A percentile compares a stretch with the other conserved stretches of the same genome.
These are phyloP conservation scores for Tolypeutes matacus DNA, from an alignment of 2,797 vertebrate genomes.

Conservation along the genomic window DNA sequence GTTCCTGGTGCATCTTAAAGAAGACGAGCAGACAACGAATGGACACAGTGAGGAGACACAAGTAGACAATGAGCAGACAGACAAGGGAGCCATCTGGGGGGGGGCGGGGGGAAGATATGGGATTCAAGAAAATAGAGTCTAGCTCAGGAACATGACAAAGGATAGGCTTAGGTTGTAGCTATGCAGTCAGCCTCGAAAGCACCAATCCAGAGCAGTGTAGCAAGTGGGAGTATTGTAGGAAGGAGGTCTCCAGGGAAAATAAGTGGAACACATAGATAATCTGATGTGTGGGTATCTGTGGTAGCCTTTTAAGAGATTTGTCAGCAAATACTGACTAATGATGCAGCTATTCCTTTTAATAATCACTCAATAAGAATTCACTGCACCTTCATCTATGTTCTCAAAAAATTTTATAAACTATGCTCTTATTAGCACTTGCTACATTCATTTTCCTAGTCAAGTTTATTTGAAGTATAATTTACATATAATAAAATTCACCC, in stretches of 20 bases:
- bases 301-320: too few relatives aligned
- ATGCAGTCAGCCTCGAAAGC: neutral
- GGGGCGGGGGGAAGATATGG: neutral
- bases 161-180: neutral
- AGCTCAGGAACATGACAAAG: neutral
- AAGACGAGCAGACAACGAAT: too few relatives aligned
- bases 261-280: neutral
- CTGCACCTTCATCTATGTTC: neutral
- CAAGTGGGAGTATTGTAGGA: neutral
- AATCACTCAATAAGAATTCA: neutral
- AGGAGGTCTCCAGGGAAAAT: neutral
- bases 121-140: neutral
- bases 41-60: too few relatives aligned
- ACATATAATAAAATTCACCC: neutral
- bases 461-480: neutral
- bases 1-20: too few relatives aligned
- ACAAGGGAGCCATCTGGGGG: too few relatives aligned
- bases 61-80: too few relatives aligned
- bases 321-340: too few relatives aligned
- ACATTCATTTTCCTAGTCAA: neutral
- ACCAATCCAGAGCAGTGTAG: neutral
- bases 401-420: neutral
- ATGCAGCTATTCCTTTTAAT: too few relatives aligned
- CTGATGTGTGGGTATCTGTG: neutral
- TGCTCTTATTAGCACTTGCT: neutral